Evolutionary conservation across 2,888 invertebrate genomes (phyloP).

Genomic region (Chironomus riparius): DNA sequence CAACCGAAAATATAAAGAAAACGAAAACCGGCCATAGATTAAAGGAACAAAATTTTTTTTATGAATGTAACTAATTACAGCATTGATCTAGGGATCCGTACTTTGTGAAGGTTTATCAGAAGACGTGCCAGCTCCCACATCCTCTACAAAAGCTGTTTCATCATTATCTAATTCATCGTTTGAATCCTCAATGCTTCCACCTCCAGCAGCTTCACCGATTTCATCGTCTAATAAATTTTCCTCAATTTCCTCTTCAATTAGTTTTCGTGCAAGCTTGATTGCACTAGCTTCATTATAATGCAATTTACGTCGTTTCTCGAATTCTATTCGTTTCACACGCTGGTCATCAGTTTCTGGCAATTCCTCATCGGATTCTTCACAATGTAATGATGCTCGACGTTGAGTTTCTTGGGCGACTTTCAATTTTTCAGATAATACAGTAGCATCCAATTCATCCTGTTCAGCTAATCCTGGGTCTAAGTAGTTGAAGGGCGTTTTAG

Average conservation of each 20-base stretch:
- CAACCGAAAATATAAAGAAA: too few species aligned
- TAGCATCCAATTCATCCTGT: slow-evolving; percentile 55
- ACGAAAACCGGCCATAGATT: too few species aligned
- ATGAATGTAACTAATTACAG: too few species aligned
- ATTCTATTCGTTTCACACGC: slow-evolving; percentile 62
- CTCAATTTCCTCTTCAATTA: slow-evolving; percentile 63
- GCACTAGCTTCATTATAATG: slow-evolving; percentile 98
- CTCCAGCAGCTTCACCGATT: neutral
- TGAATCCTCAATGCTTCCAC: neutral
- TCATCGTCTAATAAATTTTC: slow-evolving; percentile 11
- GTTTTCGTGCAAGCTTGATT: slow-evolving; percentile 79
- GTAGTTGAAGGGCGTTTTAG: slow-evolving; percentile 81
- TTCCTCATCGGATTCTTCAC: slow-evolving; percentile 39
- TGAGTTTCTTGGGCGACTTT: neutral
- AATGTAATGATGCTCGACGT: slow-evolving; percentile 12
- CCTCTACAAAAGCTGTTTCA: neutral
- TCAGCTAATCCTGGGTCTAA: slow-evolving; percentile 50
- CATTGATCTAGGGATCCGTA: too few species aligned
- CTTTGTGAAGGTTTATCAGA: too few species aligned
- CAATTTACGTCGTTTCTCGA: slow-evolving; percentile 87
- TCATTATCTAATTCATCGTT: slow-evolving; percentile 6
- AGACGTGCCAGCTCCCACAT: too few species aligned
- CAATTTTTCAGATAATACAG: slow-evolving; percentile 64
- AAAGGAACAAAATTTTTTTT: too few species aligned
- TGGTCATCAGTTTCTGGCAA: slow-evolving; percentile 45